These are phyloP conservation scores for Alviniconcha strummeri DNA, from an alignment of 2,888 invertebrate species.

Conservation along the genomic window DNA sequence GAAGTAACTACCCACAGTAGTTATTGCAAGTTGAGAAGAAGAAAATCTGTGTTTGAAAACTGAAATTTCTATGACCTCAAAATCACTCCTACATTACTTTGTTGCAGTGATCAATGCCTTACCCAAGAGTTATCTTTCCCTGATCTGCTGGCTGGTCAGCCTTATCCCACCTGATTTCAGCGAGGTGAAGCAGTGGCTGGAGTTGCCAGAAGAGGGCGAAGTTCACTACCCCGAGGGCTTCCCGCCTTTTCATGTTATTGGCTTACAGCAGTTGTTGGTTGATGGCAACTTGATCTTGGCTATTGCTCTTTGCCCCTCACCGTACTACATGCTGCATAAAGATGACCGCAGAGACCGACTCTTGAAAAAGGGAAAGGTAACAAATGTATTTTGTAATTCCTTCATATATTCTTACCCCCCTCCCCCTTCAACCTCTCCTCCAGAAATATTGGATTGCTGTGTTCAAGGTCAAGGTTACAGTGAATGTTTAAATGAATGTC, in stretches of 20 bases:
- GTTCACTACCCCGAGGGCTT: constrained; percentile 22
- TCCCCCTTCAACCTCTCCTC: not conserved
- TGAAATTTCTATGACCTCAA: too few relatives aligned
- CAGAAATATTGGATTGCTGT: too few relatives aligned
- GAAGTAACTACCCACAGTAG: too few relatives aligned
- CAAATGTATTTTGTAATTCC: too few relatives aligned
- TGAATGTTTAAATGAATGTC: not conserved
- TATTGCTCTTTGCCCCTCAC: constrained; percentile 62
- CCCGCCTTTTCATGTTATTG: constrained; percentile 65
- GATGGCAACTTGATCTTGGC: constrained; percentile 63
- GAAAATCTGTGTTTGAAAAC: too few relatives aligned
- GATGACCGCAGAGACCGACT: constrained; percentile 50
- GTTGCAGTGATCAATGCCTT: constrained; percentile 45
- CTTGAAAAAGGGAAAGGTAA: constrained; percentile 62
- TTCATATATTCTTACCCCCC: not conserved
- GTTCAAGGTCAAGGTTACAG: too few relatives aligned
- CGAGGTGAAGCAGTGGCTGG: constrained; percentile 46
- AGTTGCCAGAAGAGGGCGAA: not conserved
- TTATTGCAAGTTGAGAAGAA: too few relatives aligned
- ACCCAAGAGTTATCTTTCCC: constrained; percentile 64
- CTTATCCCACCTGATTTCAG: constrained; percentile 64
- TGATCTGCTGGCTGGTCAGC: constrained; percentile 67
- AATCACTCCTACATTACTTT: too few relatives aligned
- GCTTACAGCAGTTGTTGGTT: constrained; percentile 66
- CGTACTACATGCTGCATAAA: constrained; percentile 44